Evolutionary conservation across 53 echinoderm and acorn worm species (phyloP), one percentile per base, ranked within the genome.

Genomic region (Paracentrotus lividus): DNA sequence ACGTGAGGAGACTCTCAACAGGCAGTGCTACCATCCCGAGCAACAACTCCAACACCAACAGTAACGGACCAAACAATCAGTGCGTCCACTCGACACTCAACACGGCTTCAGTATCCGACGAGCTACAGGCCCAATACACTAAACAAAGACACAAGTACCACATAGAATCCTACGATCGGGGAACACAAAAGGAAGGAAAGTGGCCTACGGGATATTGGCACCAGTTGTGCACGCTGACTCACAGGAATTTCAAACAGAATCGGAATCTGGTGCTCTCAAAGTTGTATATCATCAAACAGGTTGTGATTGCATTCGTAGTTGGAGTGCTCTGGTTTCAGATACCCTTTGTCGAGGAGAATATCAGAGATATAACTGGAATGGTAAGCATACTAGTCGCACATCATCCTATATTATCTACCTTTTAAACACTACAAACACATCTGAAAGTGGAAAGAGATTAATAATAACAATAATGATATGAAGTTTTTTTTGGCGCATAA

Each of bases 221-320:
- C 42, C 92, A 92, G 32, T 58, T 92, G 12, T 3, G 38, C 8
- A 92, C 92, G 42, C 42, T 92, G 78, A 92, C 92, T 24, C 54
- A 78, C 15, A 77, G 92, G 58, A 92, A 92, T 81, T 92, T 92
- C 43, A 77, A 78, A 42, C 92, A 92, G 60, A 92, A 92, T 26
- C 32, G 58, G 13, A n/a, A 42, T 32, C 14, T 92, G 33, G 58
- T 92, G 9, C 78, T 92, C 8, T 92, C 92, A 20, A 34, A 24
- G 42, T 59, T 92, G 21, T 36, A 81, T 16, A 31, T 92, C 77
- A 13, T 78, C 81, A 92, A 92, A 52, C 84, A 92, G 9, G 0
- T 78, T 21, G 38, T 8, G n/a, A 58, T 92, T 16, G 92, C 58
- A 1, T 7, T 78, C 12, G 8, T 92, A 9, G n/a, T 55, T 2